Base-by-base conservation (phyloP, 2,888 invertebrate species). In the Prosopocoilus inquinatus region DNA sequence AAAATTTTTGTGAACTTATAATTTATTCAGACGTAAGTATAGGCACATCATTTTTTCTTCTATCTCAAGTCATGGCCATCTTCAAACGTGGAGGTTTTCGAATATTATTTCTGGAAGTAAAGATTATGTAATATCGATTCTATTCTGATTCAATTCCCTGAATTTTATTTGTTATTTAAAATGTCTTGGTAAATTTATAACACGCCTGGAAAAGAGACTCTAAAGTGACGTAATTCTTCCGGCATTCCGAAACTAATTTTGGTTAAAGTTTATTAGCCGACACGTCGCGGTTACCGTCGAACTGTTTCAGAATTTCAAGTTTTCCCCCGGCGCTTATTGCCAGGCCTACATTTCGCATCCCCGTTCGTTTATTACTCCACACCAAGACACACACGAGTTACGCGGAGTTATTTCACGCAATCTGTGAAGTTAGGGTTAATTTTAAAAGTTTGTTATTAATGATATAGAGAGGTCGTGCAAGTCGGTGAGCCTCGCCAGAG, bases 371-470 rank as follows among this genome's bases (percentile, higher is more conserved):
- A 12, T 11, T 36, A 36, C 12, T 36, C 11, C 36, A 7, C 36
- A 11, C 12, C 12, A n/a, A 12, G 36, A 11, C 41, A 41, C 15
- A 41, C 11, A 16, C 12, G 13, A 9, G 9, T 41, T 16, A 9
- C 12, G 41, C 41, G 41, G 15, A 9, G 41, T 15, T 9, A 9
- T 15, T 16, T 41, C 16, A 13, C 41, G 41, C 41, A 48, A 33
- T 48, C 32, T 11, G 33, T 36, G 13, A 35, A 32, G 11, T 16
- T 32, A 9, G 33, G 12, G 11, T 35, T 47, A 43, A 54, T 49
- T 54, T 49, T 43, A 54, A 54, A 54, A 54, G 49, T 54, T 54
- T 54, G 44, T 47, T 54, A 54, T 54, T 54, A 54, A 54, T 49
- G 54, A 49, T 49, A 41, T 41, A 16, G 39, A 49, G 49, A 49